These are phyloP conservation scores for Sylvilagus floridanus DNA, from an alignment of 2,797 vertebrate genomes.

Conservation along the genomic window DNA sequence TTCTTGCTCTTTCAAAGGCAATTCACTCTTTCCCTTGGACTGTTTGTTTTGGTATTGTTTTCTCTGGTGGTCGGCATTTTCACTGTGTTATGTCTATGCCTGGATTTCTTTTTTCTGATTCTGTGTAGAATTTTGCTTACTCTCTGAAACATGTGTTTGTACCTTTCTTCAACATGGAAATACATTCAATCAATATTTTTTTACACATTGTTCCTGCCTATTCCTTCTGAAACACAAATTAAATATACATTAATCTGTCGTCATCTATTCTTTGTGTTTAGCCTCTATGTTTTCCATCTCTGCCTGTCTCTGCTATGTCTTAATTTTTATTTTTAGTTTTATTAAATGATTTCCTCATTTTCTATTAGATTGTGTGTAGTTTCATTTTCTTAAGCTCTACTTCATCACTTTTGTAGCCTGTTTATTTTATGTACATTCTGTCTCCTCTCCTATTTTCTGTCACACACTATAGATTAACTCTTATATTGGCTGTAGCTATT, in stretches of 20 bases:
- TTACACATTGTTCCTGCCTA: background rate
- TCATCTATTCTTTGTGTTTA: background rate
- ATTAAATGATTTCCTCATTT: background rate
- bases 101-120: background rate
- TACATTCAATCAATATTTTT: background rate
- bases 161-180: background rate
- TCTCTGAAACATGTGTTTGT: background rate
- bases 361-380: background rate
- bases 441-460: background rate
- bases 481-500: background rate
- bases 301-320: background rate
- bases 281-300: background rate
- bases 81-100: rapidly evolving
- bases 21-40: background rate
- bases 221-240: background rate
- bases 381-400: background rate
- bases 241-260: background rate
- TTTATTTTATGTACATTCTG: background rate
- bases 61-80: background rate
- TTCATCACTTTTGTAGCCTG: background rate
- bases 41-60: background rate
- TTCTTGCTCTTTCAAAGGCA: background rate
- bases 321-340: background rate
- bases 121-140: background rate
- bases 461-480: background rate